Evolutionary conservation across 2,113 vertebrate species (phyloP), one percentile per base, ranked within the genome.

Genomic region (Plestiodon gilberti): DNA sequence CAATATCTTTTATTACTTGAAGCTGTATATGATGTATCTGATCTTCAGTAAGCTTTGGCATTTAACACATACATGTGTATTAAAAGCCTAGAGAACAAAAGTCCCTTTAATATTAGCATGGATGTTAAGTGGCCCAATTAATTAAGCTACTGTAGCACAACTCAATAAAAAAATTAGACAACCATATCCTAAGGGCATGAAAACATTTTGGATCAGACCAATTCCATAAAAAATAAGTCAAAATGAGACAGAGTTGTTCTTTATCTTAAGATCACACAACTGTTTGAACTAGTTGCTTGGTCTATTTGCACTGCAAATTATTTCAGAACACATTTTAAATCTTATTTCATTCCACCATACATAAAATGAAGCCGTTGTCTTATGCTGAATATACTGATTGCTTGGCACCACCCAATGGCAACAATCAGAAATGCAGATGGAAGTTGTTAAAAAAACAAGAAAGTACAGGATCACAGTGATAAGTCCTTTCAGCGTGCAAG

Each of bases 401-500:
- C 88, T 93, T 96, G 94, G 95, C 96, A 95, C 96, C 96, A 96
- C 96, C 96, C 93, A 92, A 95, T 96, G 96, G 96, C 90, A 88
- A 85, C 75, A 75, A 40, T 38, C 48, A 93, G 95, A 96, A 96
- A 89, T 93, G 93, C 96, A 96, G 64, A 64, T 83, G 38, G 61
- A 74, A 81, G 22, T 1, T 69, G 25, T 25, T 57, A 2, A 62
- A 86, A 48, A 62, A 48, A 30, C 33, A 15, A 6, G 0, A 14
- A 0, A 71, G 43, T 17, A 74, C 82, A 78, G 81, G 40, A 52
- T 6, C 73, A 71, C 14, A 40, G 2, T 2, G 30, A 48, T 30
- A 79, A 43, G 2, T 62, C 0, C 10, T 10, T 1, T 20, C 3
- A 84, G 90, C 91, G 61, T 74, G 76, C 70, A 81, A 67, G 20